phyloP scores from a whole-genome alignment of 2,113 vertebrate species.

The Platysternon megacephalum region DNA sequence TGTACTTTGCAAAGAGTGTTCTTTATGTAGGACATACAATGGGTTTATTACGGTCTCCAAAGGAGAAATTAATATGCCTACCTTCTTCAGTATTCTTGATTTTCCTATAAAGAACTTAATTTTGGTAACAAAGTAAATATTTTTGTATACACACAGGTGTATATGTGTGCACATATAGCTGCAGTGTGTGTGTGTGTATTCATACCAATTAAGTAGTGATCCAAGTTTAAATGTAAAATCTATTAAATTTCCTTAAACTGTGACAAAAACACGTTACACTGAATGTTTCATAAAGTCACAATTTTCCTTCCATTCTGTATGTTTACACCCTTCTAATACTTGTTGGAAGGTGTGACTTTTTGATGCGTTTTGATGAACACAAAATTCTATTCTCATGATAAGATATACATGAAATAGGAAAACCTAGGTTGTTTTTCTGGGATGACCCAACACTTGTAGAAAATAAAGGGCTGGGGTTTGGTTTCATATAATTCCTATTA shows the following conservation, averaged over 20 bases:
- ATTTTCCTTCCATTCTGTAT: background rate
- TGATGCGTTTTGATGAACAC: background rate
- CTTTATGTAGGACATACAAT: background rate
- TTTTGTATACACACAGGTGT: constrained; percentile 49
- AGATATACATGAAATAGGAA: background rate
- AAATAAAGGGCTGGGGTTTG: background rate
- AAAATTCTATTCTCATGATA: background rate
- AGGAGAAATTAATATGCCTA: constrained; percentile 53
- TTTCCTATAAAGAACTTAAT: constrained; percentile 53
- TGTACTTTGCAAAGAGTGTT: constrained; percentile 16
- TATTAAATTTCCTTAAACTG: constrained; percentile 1
- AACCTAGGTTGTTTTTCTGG: background rate
- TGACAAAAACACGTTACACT: background rate
- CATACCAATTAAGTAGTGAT: background rate
- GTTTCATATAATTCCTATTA: background rate
- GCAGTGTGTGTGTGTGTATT: background rate
- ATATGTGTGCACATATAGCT: background rate
- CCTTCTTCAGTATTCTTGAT: constrained; percentile 37
- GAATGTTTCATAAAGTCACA: background rate
- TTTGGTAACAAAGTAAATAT: constrained; percentile 57
- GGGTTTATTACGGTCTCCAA: constrained; percentile 56
- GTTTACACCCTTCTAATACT: background rate
- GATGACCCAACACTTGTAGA: background rate
- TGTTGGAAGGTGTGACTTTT: background rate
- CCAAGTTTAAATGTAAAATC: background rate